Evolutionary conservation across 2,797 vertebrate species (phyloP).

Genomic region (Scleropages formosus): DNA sequence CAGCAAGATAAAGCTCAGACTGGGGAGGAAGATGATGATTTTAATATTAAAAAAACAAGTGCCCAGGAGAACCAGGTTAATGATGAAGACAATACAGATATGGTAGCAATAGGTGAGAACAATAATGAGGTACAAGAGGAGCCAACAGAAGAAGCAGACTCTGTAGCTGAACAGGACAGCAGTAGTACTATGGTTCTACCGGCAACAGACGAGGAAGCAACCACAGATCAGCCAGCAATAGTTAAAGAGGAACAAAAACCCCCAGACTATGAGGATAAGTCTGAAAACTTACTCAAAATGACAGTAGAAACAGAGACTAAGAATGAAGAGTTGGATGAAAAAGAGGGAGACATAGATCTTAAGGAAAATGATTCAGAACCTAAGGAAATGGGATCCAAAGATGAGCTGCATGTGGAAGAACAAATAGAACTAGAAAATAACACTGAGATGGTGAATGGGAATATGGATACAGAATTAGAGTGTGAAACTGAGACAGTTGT

Average conservation of each 20-base stretch:
- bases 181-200: too few relatives aligned
- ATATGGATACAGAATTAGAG: neutral
- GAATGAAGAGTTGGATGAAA: constrained; percentile 30
- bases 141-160: neutral
- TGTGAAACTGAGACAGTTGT: neutral
- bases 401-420: constrained; percentile 29
- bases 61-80: neutral
- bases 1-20: neutral
- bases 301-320: constrained; percentile 10
- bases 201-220: too few relatives aligned
- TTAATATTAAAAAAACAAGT: constrained; percentile 2
- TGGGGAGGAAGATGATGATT: constrained; percentile 2
- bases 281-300: neutral
- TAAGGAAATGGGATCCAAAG: constrained; percentile 22
- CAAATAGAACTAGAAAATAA: constrained; percentile 28
- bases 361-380: constrained; percentile 31
- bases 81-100: neutral
- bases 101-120: constrained; percentile 21
- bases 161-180: too few relatives aligned
- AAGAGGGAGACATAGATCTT: neutral
- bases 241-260: too few relatives aligned
- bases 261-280: constrained; percentile 2
- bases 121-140: constrained; percentile 12
- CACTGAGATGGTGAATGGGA: neutral
- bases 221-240: too few relatives aligned